Percentiles rank a stretch among this genome's conserved stretches.
phyloP scores from a whole-genome alignment of 2,888 invertebrate genomes.

The Spisula solida region DNA sequence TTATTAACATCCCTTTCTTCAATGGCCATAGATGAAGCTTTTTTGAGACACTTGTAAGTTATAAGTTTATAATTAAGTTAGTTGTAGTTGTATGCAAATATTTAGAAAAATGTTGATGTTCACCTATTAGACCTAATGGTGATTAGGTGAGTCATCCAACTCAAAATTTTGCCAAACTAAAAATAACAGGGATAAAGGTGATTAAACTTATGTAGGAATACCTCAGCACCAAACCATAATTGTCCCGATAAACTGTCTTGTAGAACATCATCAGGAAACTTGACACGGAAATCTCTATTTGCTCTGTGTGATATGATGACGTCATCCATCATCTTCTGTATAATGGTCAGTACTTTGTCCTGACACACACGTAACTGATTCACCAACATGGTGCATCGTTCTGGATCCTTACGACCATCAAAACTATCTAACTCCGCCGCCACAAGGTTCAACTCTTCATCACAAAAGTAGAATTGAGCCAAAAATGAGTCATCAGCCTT shows the following conservation, averaged over 20 bases:
- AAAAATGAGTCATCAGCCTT: constrained; percentile 94
- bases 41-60: too few species aligned
- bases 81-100: too few species aligned
- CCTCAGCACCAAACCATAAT: constrained; percentile 99
- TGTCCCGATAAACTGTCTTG: constrained; percentile 99
- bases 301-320: constrained; percentile 95
- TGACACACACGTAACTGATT: constrained; percentile 94
- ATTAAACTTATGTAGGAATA: too few species aligned
- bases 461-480: constrained; percentile 99
- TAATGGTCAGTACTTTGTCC: constrained; percentile 95
- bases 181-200: too few species aligned
- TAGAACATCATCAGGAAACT: constrained; percentile 99
- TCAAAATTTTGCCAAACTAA: too few species aligned
- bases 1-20: too few species aligned
- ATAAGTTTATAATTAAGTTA: too few species aligned
- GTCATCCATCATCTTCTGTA: constrained; percentile 98
- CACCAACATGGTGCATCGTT: constrained; percentile 95
- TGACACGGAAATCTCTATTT: constrained; percentile 97
- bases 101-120: too few species aligned
- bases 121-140: too few species aligned
- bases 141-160: too few species aligned
- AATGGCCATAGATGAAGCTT: too few species aligned
- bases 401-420: constrained; percentile 99
- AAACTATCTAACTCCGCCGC: constrained; percentile 99
- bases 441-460: constrained; percentile 97